Evolutionary conservation across 1,140 invertebrate genomes (phyloP).

Genomic region (Lethrus apterus): DNA sequence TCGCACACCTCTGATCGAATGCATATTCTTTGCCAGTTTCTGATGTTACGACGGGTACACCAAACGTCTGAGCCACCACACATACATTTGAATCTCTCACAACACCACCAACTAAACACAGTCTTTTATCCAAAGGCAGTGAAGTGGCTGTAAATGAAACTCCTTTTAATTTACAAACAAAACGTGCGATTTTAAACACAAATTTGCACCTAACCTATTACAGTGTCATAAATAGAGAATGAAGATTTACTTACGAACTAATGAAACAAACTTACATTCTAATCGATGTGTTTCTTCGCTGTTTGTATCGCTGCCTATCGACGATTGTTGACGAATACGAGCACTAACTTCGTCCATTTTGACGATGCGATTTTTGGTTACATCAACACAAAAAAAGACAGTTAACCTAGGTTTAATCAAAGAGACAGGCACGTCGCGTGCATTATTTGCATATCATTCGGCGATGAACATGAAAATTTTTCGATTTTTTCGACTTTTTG

Average conservation of each 20-base stretch:
- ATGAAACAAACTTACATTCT: slow-evolving; percentile 26
- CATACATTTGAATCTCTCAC: slow-evolving; percentile 46
- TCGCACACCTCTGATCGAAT: slow-evolving; percentile 52
- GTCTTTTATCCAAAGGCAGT: slow-evolving; percentile 47
- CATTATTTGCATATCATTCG: not conserved
- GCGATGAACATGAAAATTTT: not conserved
- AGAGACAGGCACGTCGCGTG: not conserved
- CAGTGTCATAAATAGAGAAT: not conserved
- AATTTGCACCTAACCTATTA: not conserved
- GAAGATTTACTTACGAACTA: not conserved
- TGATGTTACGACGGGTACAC: slow-evolving; percentile 55
- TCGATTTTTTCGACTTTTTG: not conserved
- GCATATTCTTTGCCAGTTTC: slow-evolving; percentile 52
- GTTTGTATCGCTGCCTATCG: slow-evolving; percentile 37
- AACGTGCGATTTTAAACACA: not conserved
- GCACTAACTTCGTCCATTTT: slow-evolving; percentile 40
- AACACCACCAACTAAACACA: slow-evolving; percentile 54
- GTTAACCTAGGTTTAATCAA: not conserved
- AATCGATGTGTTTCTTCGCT: slow-evolving; percentile 29
- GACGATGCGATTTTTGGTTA: slow-evolving; percentile 23
- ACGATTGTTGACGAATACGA: slow-evolving; percentile 32
- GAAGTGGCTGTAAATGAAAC: slow-evolving; percentile 9
- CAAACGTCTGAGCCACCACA: slow-evolving; percentile 54
- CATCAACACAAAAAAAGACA: slow-evolving; percentile 20
- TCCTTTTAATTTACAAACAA: slow-evolving; percentile 3